phyloP scores from a whole-genome alignment of 2,797 vertebrate genomes.

The Tolypeutes matacus region DNA sequence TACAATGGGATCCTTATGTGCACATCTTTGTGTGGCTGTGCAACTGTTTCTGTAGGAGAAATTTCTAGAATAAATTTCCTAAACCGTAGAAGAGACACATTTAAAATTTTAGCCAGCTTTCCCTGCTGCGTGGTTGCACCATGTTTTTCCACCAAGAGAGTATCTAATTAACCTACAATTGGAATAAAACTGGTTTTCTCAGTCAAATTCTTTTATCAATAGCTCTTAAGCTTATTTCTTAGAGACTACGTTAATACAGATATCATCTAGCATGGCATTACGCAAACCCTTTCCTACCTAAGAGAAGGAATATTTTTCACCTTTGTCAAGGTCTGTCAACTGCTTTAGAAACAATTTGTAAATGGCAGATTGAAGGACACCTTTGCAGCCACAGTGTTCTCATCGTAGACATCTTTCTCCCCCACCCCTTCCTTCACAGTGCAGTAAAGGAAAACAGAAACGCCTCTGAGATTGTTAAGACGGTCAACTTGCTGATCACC shows the following conservation, averaged over 20 bases:
- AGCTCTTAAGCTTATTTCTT: background rate
- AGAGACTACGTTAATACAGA: background rate
- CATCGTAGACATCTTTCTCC: background rate
- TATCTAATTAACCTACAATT: background rate
- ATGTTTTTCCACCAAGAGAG: background rate
- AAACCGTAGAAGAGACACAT: background rate
- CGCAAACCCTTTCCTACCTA: background rate
- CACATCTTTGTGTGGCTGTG: background rate
- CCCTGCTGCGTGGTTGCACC: background rate
- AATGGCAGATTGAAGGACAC: rapidly evolving
- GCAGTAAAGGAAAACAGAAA: constrained; percentile 96
- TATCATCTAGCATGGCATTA: background rate
- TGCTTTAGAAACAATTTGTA: background rate
- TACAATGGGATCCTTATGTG: background rate
- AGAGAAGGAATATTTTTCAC: background rate
- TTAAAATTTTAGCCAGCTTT: background rate
- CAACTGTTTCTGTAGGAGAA: background rate
- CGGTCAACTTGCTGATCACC: constrained; percentile 95
- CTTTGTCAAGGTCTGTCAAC: background rate
- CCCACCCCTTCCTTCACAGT: constrained; percentile 84
- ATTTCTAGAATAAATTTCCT: background rate
- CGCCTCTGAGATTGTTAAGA: constrained; percentile 97
- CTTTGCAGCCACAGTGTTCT: background rate
- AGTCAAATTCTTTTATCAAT: background rate
- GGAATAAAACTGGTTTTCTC: background rate